phyloP scores from a whole-genome alignment of 35 echinoderm and acorn worm genomes.

The Patiria miniata region DNA sequence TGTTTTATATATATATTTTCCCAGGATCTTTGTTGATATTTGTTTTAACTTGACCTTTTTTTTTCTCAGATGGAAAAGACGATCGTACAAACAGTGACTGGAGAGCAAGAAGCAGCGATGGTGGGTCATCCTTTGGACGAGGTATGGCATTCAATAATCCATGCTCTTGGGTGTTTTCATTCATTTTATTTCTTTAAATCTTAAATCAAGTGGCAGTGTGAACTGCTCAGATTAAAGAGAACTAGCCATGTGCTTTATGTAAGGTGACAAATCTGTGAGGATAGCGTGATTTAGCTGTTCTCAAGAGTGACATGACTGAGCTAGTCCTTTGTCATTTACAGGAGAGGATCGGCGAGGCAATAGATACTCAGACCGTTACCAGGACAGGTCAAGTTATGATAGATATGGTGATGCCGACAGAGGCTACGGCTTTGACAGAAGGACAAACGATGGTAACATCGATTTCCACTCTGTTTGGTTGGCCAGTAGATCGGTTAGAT shows the following conservation, averaged over 20 bases:
- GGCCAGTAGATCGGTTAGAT: not conserved
- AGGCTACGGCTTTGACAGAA: slow-evolving; percentile 11
- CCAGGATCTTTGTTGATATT: not conserved
- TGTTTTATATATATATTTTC: no score
- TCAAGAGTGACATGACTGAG: no score
- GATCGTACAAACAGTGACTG: slow-evolving; percentile 57
- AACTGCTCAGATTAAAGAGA: no score
- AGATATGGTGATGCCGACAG: not conserved
- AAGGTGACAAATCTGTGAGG: no score
- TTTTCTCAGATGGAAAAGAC: slow-evolving; percentile 30
- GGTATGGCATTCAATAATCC: not conserved
- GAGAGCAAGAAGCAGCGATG: slow-evolving; percentile 27
- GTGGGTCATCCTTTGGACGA: not conserved
- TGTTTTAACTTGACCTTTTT: not conserved
- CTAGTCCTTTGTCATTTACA: not conserved
- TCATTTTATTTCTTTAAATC: no score
- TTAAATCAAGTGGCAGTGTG: no score
- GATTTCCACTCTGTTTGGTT: not conserved
- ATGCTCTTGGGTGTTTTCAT: no score
- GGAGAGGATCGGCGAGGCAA: not conserved
- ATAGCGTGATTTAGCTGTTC: no score
- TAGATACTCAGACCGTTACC: not conserved
- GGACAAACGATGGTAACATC: slow-evolving; percentile 11
- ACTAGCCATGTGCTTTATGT: no score
- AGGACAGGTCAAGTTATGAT: slow-evolving; percentile 17